Conservation (phyloP, 2,797 vertebrate genomes). For the Thamnophis elegans region DNA sequence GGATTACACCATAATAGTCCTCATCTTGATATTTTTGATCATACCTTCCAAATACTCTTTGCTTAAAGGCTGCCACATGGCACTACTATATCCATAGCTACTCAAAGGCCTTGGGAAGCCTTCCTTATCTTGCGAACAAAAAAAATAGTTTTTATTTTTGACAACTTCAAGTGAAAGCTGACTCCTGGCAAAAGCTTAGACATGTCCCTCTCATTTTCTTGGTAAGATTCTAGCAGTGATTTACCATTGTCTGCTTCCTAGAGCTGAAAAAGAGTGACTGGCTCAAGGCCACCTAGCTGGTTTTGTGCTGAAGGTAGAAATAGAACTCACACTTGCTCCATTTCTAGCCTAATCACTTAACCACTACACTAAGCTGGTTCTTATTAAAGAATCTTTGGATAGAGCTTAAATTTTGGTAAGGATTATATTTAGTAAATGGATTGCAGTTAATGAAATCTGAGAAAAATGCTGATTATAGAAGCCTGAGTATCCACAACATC, state of each 20-base stretch:
- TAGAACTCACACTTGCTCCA: not conserved
- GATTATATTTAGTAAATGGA: not conserved
- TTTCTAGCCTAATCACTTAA: not conserved
- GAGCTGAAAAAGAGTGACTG: not conserved
- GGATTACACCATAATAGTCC: not conserved
- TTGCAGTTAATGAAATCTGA: not conserved
- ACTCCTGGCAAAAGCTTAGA: not conserved
- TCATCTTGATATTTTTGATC: not conserved
- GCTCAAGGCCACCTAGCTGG: not conserved
- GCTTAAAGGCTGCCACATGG: not conserved
- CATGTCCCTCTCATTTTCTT: not conserved
- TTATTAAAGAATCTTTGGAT: not conserved
- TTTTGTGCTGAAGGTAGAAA: not conserved
- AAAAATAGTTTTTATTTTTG: too few relatives aligned
- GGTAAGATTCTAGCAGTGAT: not conserved
- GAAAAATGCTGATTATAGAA: not conserved
- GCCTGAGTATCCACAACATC: not conserved
- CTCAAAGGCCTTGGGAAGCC: not conserved
- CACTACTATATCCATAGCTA: not conserved
- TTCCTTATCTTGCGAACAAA: not conserved
- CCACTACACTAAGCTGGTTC: not conserved
- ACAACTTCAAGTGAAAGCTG: not conserved
- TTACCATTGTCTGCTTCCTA: not conserved
- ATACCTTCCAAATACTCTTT: not conserved
- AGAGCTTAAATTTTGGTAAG: not conserved